Evolutionary conservation across 2,888 invertebrate genomes (phyloP).

Genomic region (Cataglyphis rosenhaueri): DNA sequence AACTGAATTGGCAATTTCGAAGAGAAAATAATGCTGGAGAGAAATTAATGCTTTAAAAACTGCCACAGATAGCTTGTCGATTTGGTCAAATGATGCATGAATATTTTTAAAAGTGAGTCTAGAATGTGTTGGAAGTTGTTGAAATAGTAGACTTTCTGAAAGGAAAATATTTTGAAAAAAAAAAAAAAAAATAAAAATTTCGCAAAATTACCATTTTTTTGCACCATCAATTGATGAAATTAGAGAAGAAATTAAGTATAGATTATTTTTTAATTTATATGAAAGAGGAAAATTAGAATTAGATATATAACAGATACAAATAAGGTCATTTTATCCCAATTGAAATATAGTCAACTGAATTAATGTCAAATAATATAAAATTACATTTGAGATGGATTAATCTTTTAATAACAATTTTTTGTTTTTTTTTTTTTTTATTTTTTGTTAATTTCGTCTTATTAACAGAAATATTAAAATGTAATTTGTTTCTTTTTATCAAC

Average conservation of each 20-base stretch:
- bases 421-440: neutral
- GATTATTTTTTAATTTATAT: neutral
- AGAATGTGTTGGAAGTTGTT: neutral
- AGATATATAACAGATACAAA: neutral
- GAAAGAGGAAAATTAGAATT: neutral
- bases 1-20: slow-evolving; percentile 9
- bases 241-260: neutral
- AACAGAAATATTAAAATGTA: neutral
- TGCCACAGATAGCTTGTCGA: neutral
- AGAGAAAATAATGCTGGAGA: neutral
- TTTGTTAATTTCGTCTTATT: neutral
- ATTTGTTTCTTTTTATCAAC: neutral
- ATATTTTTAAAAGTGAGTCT: neutral
- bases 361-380: neutral
- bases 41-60: slow-evolving; percentile 7
- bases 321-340: neutral
- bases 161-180: neutral
- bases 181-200: neutral
- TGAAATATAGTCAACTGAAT: neutral
- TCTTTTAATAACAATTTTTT: neutral
- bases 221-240: neutral
- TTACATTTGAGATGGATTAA: neutral
- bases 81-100: neutral
- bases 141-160: neutral
- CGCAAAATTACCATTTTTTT: neutral